Evolutionary conservation across 2,888 invertebrate genomes (phyloP).

Genomic region (Melikaiella ostensackeni): DNA sequence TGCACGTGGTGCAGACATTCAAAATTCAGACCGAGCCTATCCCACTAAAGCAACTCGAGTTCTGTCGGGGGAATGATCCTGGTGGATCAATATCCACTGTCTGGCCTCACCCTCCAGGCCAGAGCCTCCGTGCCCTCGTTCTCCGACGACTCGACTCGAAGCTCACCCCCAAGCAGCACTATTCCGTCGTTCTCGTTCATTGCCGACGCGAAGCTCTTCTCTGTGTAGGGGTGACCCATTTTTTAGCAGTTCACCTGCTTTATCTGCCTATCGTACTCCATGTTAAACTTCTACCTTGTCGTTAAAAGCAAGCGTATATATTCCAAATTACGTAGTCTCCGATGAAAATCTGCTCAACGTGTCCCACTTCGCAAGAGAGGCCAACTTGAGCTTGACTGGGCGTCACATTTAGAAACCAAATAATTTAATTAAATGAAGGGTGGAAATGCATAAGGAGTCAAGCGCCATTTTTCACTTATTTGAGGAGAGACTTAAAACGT

Average conservation of each 20-base stretch:
- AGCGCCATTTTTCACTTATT: too few species aligned
- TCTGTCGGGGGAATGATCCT: constrained; percentile 68
- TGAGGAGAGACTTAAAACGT: too few species aligned
- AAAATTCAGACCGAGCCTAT: constrained; percentile 72
- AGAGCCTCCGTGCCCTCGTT: constrained; percentile 74
- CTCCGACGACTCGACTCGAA: constrained; percentile 69
- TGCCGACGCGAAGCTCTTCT: constrained; percentile 14
- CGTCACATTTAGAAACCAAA: too few species aligned
- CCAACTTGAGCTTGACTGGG: too few species aligned
- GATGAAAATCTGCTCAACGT: background rate
- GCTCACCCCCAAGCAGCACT: constrained; percentile 48
- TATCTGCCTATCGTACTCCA: constrained; percentile 27
- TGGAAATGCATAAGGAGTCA: too few species aligned
- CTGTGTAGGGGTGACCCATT: constrained; percentile 47
- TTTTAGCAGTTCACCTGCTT: constrained; percentile 51
- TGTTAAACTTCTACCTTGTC: constrained; percentile 4
- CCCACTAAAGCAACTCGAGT: constrained; percentile 67
- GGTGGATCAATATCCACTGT: constrained; percentile 75
- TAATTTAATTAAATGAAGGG: too few species aligned
- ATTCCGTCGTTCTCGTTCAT: constrained; percentile 3
- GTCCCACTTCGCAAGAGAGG: background rate
- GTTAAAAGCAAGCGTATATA: background rate
- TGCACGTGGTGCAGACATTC: background rate
- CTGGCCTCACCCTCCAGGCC: constrained; percentile 74
- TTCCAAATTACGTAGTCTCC: background rate